Conservation (phyloP, 1,140 invertebrate species). For the Danaus plexippus region DNA sequence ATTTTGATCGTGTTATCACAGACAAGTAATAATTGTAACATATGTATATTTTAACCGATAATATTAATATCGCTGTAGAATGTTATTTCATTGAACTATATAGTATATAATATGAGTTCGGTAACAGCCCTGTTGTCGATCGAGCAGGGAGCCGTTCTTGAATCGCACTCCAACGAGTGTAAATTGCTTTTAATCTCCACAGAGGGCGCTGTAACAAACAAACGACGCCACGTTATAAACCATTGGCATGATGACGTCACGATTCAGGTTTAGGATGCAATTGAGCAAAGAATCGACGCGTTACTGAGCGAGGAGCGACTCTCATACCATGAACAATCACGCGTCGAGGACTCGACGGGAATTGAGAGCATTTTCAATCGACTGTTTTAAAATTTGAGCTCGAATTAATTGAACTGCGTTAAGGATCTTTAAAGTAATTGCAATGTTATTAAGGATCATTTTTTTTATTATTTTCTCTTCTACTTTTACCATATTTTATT, state of each 20-base stretch:
- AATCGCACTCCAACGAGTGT: slow-evolving; percentile 41
- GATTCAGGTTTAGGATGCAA: slow-evolving; percentile 32
- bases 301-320: slow-evolving; percentile 14
- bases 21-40: too few relatives aligned
- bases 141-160: slow-evolving; percentile 23
- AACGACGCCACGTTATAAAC: slow-evolving; percentile 18
- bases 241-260: neutral
- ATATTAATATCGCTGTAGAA: slow-evolving; percentile 1
- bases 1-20: too few relatives aligned
- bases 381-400: too few relatives aligned
- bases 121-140: slow-evolving; percentile 9
- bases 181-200: slow-evolving; percentile 64
- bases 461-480: too few relatives aligned
- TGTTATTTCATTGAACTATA: slow-evolving; percentile 3
- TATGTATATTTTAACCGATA: too few relatives aligned
- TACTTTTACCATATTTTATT: too few relatives aligned
- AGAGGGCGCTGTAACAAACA: slow-evolving; percentile 39
- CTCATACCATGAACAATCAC: neutral
- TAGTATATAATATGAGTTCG: neutral
- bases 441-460: too few relatives aligned
- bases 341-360: slow-evolving; percentile 2
- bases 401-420: too few relatives aligned
- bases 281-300: slow-evolving; percentile 37
- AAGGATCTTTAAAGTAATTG: too few relatives aligned
- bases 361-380: too few relatives aligned